Evolutionary conservation across 2,113 vertebrate species (phyloP), one percentile per base, ranked within the genome.

Genomic region (Protobothrops flavoviridis): DNA sequence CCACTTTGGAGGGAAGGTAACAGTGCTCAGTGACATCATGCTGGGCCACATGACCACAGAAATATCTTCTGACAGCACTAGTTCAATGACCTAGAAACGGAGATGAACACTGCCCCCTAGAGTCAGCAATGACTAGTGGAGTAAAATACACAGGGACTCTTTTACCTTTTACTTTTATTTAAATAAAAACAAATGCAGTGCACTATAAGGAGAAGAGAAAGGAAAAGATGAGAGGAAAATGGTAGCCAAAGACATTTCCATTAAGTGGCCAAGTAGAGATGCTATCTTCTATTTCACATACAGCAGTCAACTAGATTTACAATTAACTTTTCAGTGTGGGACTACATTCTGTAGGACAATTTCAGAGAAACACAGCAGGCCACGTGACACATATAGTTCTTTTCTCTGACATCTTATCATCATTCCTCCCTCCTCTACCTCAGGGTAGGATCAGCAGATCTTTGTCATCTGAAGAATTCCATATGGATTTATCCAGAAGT

Each of bases 171-270:
- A 94, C 94, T 53, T 56, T 55, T 12, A 6, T 94, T 94, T 39
- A 81, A 81, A 81, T 56, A 94, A 96, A 96, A 97, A 6, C 91
- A 96, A 57, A 61, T 4, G 81, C 56, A 91, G 11, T 87, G 87
- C 53, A 88, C 93, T 94, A 92, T 43, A 93, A 55, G 91, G 17
- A 33, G 24, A 94, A 39, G 87, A 85, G 59, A 94, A 91, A 94
- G 64, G 52, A 94, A 94, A 43, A 50, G 90, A 93, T 57, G 50
- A 86, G 87, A 94, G 91, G 45, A 43, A 94, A 94, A 95, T 59
- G 88, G 92, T 94, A 96, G 92, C 50, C 87, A 81, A 92, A 95
- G 87, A 81, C 95, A 93, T 95, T 94, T 91, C 8, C 29, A 95
- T 95, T 94, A 94, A 87, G 85, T 59, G 43, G 26, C 87, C 93